Conservation (phyloP, 1,140 invertebrate genomes). For the Bombus picipes region DNA sequence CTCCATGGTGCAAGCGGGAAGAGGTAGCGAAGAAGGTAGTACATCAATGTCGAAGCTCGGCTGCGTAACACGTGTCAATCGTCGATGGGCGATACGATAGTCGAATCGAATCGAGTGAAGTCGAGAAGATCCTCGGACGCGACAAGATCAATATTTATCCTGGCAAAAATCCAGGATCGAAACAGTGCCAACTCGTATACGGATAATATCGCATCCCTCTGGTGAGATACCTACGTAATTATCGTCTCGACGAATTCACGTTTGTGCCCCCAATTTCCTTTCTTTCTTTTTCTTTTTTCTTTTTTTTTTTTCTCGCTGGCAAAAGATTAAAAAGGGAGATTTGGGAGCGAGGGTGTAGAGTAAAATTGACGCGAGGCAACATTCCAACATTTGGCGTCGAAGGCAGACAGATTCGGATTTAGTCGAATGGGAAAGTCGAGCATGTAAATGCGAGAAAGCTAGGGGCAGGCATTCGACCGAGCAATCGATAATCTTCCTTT, state of each 20-base stretch:
- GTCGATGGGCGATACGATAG: not conserved
- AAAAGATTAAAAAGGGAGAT: constrained; percentile 9
- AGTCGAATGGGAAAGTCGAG: constrained; percentile 29
- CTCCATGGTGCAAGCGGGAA: no score
- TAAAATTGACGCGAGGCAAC: not conserved
- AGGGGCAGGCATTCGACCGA: constrained; percentile 12
- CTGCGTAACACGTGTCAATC: not conserved
- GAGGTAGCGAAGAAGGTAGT: no score
- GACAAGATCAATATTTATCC: constrained; percentile 74
- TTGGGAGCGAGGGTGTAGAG: not conserved
- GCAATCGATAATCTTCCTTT: constrained; percentile 35
- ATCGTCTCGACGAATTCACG: constrained; percentile 45
- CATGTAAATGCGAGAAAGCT: constrained; percentile 24
- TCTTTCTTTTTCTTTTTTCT: no score
- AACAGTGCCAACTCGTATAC: constrained; percentile 58
- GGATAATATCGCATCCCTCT: constrained; percentile 42
- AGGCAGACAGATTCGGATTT: not conserved
- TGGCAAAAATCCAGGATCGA: constrained; percentile 67
- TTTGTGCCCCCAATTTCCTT: constrained; percentile 18
- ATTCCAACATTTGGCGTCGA: not conserved
- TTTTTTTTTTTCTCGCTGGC: not conserved
- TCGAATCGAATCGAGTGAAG: constrained; percentile 11
- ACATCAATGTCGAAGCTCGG: no score
- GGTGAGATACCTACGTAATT: constrained; percentile 56
- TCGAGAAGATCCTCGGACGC: constrained; percentile 59